Percentiles rank a stretch among this genome's conserved stretches.
These are phyloP conservation scores for Ceratoteleas bidentatus DNA, from an alignment of 1,140 invertebrate species.

Conservation along the genomic window DNA sequence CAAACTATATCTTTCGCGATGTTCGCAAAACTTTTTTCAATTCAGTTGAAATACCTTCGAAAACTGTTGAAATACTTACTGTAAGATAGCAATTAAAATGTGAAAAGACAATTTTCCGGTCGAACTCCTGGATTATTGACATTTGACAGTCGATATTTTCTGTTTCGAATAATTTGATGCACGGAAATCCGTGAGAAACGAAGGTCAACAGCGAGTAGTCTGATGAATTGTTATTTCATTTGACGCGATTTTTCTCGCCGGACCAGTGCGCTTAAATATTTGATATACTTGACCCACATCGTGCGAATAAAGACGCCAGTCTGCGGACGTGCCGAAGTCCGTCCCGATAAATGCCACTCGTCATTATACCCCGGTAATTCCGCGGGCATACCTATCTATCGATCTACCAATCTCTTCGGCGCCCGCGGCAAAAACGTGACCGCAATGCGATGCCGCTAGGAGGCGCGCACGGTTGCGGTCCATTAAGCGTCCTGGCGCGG, in stretches of 20 bases:
- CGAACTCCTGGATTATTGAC: too few relatives aligned
- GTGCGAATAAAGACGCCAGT: conserved; percentile 55
- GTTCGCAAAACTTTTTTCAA: too few relatives aligned
- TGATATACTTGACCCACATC: conserved; percentile 61
- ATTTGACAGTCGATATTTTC: too few relatives aligned
- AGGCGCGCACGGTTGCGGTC: conserved; percentile 60
- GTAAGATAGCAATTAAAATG: too few relatives aligned
- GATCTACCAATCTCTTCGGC: conserved; percentile 66
- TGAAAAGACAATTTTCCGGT: too few relatives aligned
- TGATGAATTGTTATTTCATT: too few relatives aligned
- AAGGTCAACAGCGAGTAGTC: too few relatives aligned
- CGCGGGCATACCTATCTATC: conserved; percentile 65
- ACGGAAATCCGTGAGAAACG: too few relatives aligned
- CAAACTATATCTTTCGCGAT: too few relatives aligned
- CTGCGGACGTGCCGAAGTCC: conserved; percentile 41
- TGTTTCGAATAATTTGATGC: too few relatives aligned
- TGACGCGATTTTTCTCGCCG: conserved; percentile 19
- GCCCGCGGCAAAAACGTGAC: conserved; percentile 71
- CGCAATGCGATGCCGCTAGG: conserved; percentile 66
- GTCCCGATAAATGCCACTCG: conserved; percentile 59
- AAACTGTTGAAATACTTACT: too few relatives aligned
- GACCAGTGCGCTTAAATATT: conserved; percentile 47
- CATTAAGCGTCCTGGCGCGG: conserved; percentile 60
- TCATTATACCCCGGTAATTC: conserved; percentile 69
- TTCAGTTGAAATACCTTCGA: too few relatives aligned